These are phyloP conservation scores for Protonemura montana DNA, from an alignment of 2,888 invertebrate species.

Conservation along the genomic window DNA sequence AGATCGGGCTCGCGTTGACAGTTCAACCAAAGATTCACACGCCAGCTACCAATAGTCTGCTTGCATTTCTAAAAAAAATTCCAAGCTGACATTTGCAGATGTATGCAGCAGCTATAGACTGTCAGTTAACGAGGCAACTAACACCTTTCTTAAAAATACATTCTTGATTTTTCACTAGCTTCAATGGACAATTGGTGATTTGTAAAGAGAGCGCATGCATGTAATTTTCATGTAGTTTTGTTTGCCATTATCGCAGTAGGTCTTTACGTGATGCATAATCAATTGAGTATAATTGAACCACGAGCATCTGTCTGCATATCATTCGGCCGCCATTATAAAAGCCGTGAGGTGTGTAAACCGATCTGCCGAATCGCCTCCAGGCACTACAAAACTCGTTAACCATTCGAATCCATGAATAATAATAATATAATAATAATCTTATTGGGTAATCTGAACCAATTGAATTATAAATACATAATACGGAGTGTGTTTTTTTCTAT, in stretches of 20 bases:
- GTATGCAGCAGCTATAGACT: not conserved
- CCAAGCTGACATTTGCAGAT: not conserved
- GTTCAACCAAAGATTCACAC: not conserved
- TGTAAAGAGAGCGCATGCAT: not conserved
- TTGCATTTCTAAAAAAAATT: not conserved
- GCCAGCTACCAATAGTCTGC: not conserved
- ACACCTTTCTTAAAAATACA: not conserved
- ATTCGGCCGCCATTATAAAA: slow-evolving; percentile 20
- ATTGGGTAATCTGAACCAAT: slow-evolving; percentile 43
- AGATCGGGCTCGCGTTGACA: not conserved
- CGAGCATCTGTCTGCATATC: slow-evolving; percentile 32
- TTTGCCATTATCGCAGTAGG: not conserved
- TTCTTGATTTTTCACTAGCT: not conserved
- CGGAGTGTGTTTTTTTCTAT: not conserved
- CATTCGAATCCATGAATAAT: slow-evolving; percentile 28
- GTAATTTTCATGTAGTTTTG: not conserved
- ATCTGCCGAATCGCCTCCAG: slow-evolving; percentile 1
- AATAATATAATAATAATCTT: slow-evolving; percentile 29
- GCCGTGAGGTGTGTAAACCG: slow-evolving; percentile 29
- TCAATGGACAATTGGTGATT: not conserved
- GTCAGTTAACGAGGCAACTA: not conserved
- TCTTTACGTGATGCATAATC: slow-evolving; percentile 20
- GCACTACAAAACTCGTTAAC: not conserved
- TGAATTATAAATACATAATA: slow-evolving; percentile 19
- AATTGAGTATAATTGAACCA: slow-evolving; percentile 36